Conservation (phyloP, 2,888 invertebrate species). For the Agriopis leucophaearia region DNA sequence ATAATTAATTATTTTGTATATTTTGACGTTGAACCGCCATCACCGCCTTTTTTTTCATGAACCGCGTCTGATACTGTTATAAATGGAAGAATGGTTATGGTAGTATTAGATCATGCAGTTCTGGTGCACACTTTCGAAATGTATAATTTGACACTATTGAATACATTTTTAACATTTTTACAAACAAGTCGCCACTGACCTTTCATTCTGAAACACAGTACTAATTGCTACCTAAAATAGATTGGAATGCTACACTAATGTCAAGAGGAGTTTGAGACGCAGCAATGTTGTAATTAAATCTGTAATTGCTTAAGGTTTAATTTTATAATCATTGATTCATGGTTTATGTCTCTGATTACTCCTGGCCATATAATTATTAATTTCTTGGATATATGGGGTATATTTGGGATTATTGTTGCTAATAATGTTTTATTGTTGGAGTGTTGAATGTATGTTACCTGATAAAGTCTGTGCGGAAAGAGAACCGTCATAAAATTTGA, state of each 20-base stretch:
- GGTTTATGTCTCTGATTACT: slow-evolving; percentile 10
- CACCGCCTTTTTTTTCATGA: too few relatives aligned
- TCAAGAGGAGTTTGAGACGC: slow-evolving; percentile 8
- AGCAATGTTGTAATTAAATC: slow-evolving; percentile 6
- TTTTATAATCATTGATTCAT: slow-evolving; percentile 7
- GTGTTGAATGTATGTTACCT: neutral
- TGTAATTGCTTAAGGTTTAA: slow-evolving; percentile 9
- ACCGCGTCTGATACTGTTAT: too few relatives aligned
- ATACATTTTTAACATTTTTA: neutral
- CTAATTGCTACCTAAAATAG: slow-evolving; percentile 23
- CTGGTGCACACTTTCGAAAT: too few relatives aligned
- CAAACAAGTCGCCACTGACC: neutral
- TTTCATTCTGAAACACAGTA: neutral
- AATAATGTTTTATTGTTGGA: neutral
- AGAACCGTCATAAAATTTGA: too few relatives aligned
- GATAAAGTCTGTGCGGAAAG: too few relatives aligned
- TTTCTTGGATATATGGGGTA: neutral
- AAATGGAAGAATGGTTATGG: too few relatives aligned
- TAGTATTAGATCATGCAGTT: too few relatives aligned
- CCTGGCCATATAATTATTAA: slow-evolving; percentile 1
- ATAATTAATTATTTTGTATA: too few relatives aligned
- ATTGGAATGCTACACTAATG: slow-evolving; percentile 26
- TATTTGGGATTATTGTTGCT: neutral
- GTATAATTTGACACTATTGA: too few relatives aligned
- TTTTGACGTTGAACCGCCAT: too few relatives aligned